Evolutionary conservation across 2,888 invertebrate genomes (phyloP).

Genomic region (Polydrusus tereticollis): DNA sequence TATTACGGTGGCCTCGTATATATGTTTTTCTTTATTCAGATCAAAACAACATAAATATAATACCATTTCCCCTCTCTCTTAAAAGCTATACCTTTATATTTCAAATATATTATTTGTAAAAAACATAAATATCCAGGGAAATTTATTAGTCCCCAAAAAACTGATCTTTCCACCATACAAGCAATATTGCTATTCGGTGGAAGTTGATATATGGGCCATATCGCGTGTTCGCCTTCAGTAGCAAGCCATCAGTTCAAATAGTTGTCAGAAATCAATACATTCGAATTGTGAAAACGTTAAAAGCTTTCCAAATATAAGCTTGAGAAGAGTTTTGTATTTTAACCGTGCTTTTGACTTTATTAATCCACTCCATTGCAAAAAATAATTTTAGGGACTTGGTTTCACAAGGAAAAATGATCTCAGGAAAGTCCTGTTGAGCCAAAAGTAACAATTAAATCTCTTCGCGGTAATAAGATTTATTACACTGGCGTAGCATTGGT

Average conservation of each 20-base stretch:
- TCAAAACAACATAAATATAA: slow-evolving; percentile 2
- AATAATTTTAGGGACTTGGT: too few relatives aligned
- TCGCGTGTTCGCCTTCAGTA: slow-evolving; percentile 54
- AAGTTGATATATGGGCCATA: slow-evolving; percentile 57
- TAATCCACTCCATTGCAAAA: not conserved
- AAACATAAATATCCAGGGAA: slow-evolving; percentile 48
- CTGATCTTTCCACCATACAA: slow-evolving; percentile 52
- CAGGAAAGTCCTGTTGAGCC: too few relatives aligned
- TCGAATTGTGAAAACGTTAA: slow-evolving; percentile 56
- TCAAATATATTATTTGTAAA: slow-evolving; percentile 43
- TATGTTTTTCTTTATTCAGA: not conserved
- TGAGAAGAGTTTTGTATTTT: not conserved
- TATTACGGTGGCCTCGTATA: not conserved
- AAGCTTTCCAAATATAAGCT: slow-evolving; percentile 55
- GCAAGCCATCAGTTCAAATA: slow-evolving; percentile 58
- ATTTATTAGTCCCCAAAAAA: slow-evolving; percentile 50
- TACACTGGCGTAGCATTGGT: too few relatives aligned
- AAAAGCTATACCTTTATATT: slow-evolving; percentile 15
- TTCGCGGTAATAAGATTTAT: too few relatives aligned
- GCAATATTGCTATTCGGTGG: slow-evolving; percentile 55
- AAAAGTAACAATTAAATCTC: too few relatives aligned
- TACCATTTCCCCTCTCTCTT: not conserved
- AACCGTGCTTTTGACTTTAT: not conserved
- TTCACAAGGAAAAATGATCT: too few relatives aligned
- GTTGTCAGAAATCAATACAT: slow-evolving; percentile 60